A percentile compares a stretch with the other conserved stretches of the same genome.
These are phyloP conservation scores for Dendrolimus houi DNA, from an alignment of 2,888 invertebrate species.

Conservation along the genomic window DNA sequence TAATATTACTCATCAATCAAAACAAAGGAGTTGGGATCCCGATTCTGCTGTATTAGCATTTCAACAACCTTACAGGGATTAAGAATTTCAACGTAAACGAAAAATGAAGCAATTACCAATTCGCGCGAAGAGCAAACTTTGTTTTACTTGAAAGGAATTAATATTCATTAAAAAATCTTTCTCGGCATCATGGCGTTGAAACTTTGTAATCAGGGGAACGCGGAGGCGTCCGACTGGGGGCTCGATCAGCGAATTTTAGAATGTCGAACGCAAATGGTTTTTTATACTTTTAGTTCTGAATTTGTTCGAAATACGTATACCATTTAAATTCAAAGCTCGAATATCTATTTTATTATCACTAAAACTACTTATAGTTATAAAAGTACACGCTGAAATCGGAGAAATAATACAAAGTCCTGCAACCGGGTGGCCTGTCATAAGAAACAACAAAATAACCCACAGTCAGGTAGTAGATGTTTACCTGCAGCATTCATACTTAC, in stretches of 20 bases:
- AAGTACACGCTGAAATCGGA: too few relatives aligned
- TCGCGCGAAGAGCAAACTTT: conserved; percentile 62
- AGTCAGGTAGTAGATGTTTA: too few relatives aligned
- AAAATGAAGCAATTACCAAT: conserved; percentile 64
- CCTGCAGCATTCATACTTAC: too few relatives aligned
- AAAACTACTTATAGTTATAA: too few relatives aligned
- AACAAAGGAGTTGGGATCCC: conserved; percentile 9
- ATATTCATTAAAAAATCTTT: conserved; percentile 75
- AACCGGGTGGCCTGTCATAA: too few relatives aligned
- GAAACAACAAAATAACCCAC: too few relatives aligned
- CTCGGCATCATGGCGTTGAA: conserved; percentile 62
- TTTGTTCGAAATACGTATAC: too few relatives aligned
- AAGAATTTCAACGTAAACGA: conserved; percentile 45
- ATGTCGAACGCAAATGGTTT: conserved; percentile 54
- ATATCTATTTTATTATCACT: too few relatives aligned
- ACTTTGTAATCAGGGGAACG: conserved; percentile 61
- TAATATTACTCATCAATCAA: conserved; percentile 20
- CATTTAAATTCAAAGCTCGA: too few relatives aligned
- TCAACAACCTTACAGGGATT: conserved; percentile 41
- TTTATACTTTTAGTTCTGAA: conserved; percentile 17
- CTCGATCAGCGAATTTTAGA: conserved; percentile 56
- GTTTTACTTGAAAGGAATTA: conserved; percentile 67
- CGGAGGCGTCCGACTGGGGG: conserved; percentile 3
- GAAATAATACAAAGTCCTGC: too few relatives aligned
- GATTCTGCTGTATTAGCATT: conserved; percentile 29